phyloP scores from a whole-genome alignment of 2,888 invertebrate genomes.

The Parapristionchus giblindavisi region DNA sequence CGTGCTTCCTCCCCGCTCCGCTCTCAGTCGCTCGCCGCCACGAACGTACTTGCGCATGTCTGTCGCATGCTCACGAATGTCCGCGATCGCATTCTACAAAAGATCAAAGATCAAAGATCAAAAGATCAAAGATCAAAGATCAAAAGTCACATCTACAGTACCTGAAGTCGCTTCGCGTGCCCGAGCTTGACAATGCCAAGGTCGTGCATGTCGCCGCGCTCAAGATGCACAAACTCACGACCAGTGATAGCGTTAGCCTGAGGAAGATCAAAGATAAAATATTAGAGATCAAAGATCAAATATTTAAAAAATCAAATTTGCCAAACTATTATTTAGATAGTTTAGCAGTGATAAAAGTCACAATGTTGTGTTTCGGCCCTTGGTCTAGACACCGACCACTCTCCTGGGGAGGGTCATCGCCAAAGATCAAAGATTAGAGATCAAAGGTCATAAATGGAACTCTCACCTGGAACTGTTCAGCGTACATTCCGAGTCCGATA shows the following conservation, averaged over 20 bases:
- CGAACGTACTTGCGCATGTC: constrained; percentile 37
- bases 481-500: constrained; percentile 87
- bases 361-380: not conserved
- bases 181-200: constrained; percentile 93
- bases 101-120: not conserved
- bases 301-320: not conserved
- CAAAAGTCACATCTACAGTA: constrained; percentile 31
- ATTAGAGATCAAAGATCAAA: constrained; percentile 17
- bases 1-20: not conserved
- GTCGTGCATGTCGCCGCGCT: constrained; percentile 80
- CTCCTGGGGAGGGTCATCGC: not conserved
- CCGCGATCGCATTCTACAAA: constrained; percentile 35
- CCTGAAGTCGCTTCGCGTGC: constrained; percentile 89
- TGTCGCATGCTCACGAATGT: constrained; percentile 36
- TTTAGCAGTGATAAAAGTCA: too few species aligned
- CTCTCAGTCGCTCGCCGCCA: not conserved
- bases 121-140: not conserved
- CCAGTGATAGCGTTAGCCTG: constrained; percentile 37
- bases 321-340: too few species aligned
- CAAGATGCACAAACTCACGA: constrained; percentile 73
- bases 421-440: constrained; percentile 16
- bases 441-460: constrained; percentile 74
- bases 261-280: not conserved
- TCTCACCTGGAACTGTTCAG: constrained; percentile 82
- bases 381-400: not conserved